Base-by-base conservation (phyloP, 2,888 invertebrate genomes). In the Stenoptilia bipunctidactyla region DNA sequence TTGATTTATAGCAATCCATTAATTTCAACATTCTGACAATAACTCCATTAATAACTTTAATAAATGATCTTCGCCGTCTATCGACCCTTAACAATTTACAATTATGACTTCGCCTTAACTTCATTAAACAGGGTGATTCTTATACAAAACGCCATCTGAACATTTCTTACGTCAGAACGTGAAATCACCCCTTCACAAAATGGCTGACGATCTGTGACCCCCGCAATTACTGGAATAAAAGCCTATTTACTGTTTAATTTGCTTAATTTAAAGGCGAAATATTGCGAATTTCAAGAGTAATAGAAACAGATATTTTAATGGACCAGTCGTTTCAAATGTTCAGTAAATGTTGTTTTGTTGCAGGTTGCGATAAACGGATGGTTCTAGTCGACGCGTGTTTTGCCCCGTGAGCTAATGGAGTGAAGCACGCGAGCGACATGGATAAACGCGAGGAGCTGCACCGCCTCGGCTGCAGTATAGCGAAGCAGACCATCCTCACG, bases 401-500 rank as follows among this genome's bases (percentile, higher is more conserved):
- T 20, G 3, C 8, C 3, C 20, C 20, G 20, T 8, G 20, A 8
- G 20, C 4, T 8, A 8, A 20, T 20, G 20, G 3, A 5, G 20
- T 20, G 20, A 20, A 3, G 20, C 8, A n/a, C n/a, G n/a, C 20
- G 20, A 3, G 20, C 20, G 20, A 20, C 13, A 45, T 42, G 77
- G 83, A 80, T 56, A 56, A 72, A 46, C 63, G 73, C 27, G 79
- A 83, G 42, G 83, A 83, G 47, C 40, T 79, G 40, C 80, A 76
- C 47, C 71, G 70, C 1, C 82, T 79, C 45, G 79, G 79, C 34
- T 82, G 82, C 61, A 79, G 79, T 50, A 72, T 82, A 36, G 80
- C 83, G 30, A 83, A 82, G 50, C 83, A 83, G 56, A 83, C 83
- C 9, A 79, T 83, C 36, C 56, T 83, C 9, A 83, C 83, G 1